Evolutionary conservation across 2,113 vertebrate species (phyloP), one percentile per base, ranked within the genome.

Genomic region (Alligator sinensis): DNA sequence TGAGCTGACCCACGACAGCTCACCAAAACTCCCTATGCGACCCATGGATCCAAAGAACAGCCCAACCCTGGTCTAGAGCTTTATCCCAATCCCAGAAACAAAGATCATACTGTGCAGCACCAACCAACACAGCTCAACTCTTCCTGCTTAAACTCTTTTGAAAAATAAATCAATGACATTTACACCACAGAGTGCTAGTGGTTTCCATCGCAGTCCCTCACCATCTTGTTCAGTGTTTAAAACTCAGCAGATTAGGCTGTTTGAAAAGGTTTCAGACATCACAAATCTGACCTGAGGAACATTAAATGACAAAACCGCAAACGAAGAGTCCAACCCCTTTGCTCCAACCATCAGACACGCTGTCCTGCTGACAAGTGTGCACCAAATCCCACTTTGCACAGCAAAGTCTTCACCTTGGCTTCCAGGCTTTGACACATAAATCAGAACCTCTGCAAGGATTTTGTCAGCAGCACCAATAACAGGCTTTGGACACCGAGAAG

Each of bases 11-110:
- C 47, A 47, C 47, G 47, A 47, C 47, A 47, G 47, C 47, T 47
- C 47, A 47, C 47, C 47, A 47, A 47, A 47, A 47, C 47, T 47
- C 47, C 47, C 47, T 47, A 47, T 47, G 47, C 8, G 47, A 47
- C 47, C 47, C 47, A 47, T 47, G 47, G 7, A 47, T 47, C 47
- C 47, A 7, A 47, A 47, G 8, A 47, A 47, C 47, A 47, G 47
- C 47, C 47, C 47, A 47, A 47, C 9, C 70, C 64, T 79, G 74
- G 11, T 86, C 62, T 59, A 74, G n/a, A 55, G 80, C 85, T 96
- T 82, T 93, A 61, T 84, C 92, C 85, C 61, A 80, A 66, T 24
- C 93, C 84, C 80, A 89, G 84, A 95, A 60, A 76, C 91, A 80
- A 94, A 84, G 58, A 89, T 82, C 58, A 91, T 2, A 68, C 55